Evolutionary conservation across 2,797 vertebrate genomes (phyloP), one percentile per base, ranked within the genome.

Genomic region (Sylvilagus floridanus): DNA sequence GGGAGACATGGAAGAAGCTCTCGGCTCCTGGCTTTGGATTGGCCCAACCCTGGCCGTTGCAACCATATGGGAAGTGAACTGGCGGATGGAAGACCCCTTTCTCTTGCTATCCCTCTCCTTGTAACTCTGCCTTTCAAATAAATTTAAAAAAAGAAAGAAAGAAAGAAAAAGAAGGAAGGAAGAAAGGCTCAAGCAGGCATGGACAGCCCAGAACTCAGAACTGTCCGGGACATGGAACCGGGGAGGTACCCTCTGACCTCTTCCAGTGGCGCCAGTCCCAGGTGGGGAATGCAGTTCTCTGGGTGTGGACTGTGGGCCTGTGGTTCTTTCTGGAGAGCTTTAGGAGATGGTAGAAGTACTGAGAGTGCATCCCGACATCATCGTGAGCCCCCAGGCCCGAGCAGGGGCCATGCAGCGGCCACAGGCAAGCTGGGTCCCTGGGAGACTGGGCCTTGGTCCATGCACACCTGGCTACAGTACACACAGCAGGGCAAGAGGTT

Each of bases 161-260:
- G 5, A 37, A 37, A 42, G 7, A 42, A 42, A 42, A 7, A 42
- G 8, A 42, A 42, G 42, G 42, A 42, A 42, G 42, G 42, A 42
- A 42, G 42, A 42, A 42, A 42, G 42, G 7, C 42, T 42, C 42
- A 42, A 42, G 42, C 42, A 42, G 42, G 42, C 42, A 7, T 42
- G 42, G 42, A 42, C 42, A 42, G 42, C 42, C 42, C 42, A 42
- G 30, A 6, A 13, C 13, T 52, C 8, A 13, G 42, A 35, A 13
- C 24, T 7, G 1, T 71, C 69, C 17, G 30, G 30, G 54, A 2
- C 0, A 0, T 7, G 47, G 30, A 6, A 3, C 17, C 37, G 1
- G 5, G 42, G 9, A 5, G 4, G 35, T 17, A 6, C 4, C 69
- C 3, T 2, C 12, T 60, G 12, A 2, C n/a, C n/a, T 10, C 32